Evolutionary conservation across 2,888 invertebrate genomes (phyloP).

Genomic region (Eristalinus sepulchralis): DNA sequence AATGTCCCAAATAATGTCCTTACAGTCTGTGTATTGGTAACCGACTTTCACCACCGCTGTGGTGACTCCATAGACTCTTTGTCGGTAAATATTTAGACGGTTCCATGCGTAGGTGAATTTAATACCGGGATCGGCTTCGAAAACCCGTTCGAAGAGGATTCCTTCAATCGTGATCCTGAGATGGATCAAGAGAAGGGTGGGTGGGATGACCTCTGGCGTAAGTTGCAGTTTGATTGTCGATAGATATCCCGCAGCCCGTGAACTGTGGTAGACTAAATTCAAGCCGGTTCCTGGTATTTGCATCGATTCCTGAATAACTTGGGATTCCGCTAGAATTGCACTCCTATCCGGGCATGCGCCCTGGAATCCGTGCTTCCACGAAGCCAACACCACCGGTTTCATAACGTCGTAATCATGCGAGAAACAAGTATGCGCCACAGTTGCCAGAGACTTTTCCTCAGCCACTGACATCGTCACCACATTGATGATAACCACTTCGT

Average conservation of each 20-base stretch:
- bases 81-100: conserved; percentile 95
- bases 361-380: conserved; percentile 97
- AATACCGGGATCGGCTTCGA: conserved; percentile 97
- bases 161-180: conserved; percentile 97
- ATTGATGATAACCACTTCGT: conserved; percentile 97
- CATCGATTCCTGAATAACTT: conserved; percentile 97
- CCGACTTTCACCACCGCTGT: conserved; percentile 97
- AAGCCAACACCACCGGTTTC: conserved; percentile 95
- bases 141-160: conserved; percentile 93
- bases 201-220: conserved; percentile 91
- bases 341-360: conserved; percentile 96
- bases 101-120: conserved; percentile 99
- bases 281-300: conserved; percentile 96
- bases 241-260: conserved; percentile 94
- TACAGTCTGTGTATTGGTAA: conserved; percentile 96
- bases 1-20: conserved; percentile 96
- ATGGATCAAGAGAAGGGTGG: conserved; percentile 92
- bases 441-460: conserved; percentile 87
- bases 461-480: conserved; percentile 90
- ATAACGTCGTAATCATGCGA: conserved; percentile 95
- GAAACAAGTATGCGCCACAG: conserved; percentile 89
- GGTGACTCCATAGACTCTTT: conserved; percentile 97
- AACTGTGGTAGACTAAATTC: conserved; percentile 98
- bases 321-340: conserved; percentile 93
- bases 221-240: conserved; percentile 95